Conservation (phyloP, 2,797 vertebrate species). For the Anguilla obscura region DNA sequence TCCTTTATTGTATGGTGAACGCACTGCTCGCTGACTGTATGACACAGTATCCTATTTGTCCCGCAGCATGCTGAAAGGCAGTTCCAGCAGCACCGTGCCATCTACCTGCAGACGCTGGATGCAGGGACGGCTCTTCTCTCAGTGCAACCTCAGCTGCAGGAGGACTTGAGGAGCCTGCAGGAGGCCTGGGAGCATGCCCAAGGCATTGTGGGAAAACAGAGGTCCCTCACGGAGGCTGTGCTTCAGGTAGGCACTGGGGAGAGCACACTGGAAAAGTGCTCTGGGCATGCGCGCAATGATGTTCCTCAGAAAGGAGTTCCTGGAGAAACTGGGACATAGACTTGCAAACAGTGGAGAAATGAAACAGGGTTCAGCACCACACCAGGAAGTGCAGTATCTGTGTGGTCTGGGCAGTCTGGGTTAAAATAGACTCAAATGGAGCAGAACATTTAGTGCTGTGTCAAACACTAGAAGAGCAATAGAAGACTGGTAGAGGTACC, state of each 20-base stretch:
- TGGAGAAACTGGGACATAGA: background rate
- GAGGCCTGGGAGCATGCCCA: constrained; percentile 71
- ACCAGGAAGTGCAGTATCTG: background rate
- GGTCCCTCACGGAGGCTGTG: constrained; percentile 54
- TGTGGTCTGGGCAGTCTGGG: background rate
- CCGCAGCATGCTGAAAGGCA: constrained; percentile 70
- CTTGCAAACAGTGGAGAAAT: background rate
- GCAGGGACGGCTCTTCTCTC: constrained; percentile 65
- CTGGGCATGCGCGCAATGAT: no score
- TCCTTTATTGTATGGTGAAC: background rate
- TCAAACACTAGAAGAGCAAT: background rate
- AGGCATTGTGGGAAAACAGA: constrained; percentile 62
- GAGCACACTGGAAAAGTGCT: no score
- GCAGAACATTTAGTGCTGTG: background rate
- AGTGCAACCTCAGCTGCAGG: constrained; percentile 57
- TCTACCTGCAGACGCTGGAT: constrained; percentile 68
- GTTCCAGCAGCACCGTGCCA: constrained; percentile 63
- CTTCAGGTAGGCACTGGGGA: constrained; percentile 69
- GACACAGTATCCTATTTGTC: background rate
- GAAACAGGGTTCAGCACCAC: background rate
- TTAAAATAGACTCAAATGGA: background rate
- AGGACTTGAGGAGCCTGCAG: constrained; percentile 69
- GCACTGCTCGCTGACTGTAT: background rate
- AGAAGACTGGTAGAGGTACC: background rate
- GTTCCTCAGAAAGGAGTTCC: background rate